Evolutionary conservation across 2,797 vertebrate genomes (phyloP).

Genomic region (Urocyon cinereoargenteus): DNA sequence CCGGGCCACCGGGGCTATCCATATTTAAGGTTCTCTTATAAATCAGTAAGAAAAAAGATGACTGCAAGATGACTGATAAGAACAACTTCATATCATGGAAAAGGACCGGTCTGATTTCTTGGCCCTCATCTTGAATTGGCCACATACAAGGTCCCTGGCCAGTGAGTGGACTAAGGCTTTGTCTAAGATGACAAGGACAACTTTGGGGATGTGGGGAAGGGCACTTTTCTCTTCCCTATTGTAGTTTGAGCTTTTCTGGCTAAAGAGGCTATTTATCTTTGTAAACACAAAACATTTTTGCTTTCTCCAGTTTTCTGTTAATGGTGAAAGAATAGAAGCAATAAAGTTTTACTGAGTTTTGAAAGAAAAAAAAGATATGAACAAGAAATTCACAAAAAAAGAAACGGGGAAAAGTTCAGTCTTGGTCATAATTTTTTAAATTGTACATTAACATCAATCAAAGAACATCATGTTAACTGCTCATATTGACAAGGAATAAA

Average conservation of each 20-base stretch:
- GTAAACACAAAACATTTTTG: constrained; percentile 91
- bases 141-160: constrained; percentile 5
- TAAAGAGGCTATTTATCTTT: constrained; percentile 93
- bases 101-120: constrained; percentile 87
- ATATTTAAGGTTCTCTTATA: not conserved
- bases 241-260: constrained; percentile 88
- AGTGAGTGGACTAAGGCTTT: constrained; percentile 66
- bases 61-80: not conserved
- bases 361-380: not conserved
- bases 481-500: not conserved
- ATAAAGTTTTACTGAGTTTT: constrained; percentile 99
- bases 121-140: constrained; percentile 80
- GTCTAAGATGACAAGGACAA: constrained; percentile 66
- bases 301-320: constrained; percentile 97
- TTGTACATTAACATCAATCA: not conserved
- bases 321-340: constrained; percentile 99
- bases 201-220: constrained; percentile 76
- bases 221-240: constrained; percentile 73
- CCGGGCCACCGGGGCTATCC: too few species aligned
- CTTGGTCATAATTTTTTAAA: not conserved
- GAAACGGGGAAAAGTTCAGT: not conserved
- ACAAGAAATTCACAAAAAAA: constrained; percentile 17
- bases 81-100: constrained; percentile 65
- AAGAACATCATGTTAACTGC: not conserved
- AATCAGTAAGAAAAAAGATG: constrained; percentile 28